Percentiles rank a stretch among this genome's conserved stretches.
These are phyloP conservation scores for Enteromius argenteus DNA, from an alignment of 2,797 vertebrate species.

Conservation along the genomic window DNA sequence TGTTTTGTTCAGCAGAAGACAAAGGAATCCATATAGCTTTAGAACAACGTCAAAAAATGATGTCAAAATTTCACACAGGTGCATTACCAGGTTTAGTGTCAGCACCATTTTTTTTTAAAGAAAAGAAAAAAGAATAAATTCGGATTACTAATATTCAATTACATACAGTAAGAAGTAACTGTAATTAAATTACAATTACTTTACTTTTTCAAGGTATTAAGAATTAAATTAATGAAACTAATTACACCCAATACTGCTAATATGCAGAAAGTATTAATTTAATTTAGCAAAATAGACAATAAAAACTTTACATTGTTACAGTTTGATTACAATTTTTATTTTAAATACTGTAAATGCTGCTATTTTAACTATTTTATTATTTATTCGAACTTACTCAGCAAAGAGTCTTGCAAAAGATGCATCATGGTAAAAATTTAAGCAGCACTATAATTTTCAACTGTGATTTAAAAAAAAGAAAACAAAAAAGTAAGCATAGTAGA, in stretches of 20 bases:
- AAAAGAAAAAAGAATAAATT: too few relatives aligned
- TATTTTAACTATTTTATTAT: too few relatives aligned
- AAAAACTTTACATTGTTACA: background rate
- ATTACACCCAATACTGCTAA: too few relatives aligned
- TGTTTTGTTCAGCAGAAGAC: background rate
- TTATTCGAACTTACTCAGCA: background rate
- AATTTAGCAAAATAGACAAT: background rate
- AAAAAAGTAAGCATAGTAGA: background rate
- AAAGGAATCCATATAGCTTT: background rate
- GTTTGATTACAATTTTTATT: background rate
- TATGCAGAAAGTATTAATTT: too few relatives aligned
- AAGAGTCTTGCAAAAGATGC: background rate
- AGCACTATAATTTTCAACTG: background rate
- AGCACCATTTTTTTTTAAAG: background rate
- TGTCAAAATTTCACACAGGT: background rate
- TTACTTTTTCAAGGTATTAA: too few relatives aligned
- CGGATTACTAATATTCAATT: too few relatives aligned
- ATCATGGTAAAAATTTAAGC: background rate
- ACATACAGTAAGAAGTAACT: too few relatives aligned
- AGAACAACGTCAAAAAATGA: background rate
- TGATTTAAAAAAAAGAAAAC: too few relatives aligned
- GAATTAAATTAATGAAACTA: too few relatives aligned
- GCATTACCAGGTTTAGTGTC: background rate
- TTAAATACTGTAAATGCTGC: background rate
- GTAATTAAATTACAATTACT: too few relatives aligned